Conservation (phyloP, 1,140 invertebrate genomes). For the Pseudachorutes palmiensis region DNA sequence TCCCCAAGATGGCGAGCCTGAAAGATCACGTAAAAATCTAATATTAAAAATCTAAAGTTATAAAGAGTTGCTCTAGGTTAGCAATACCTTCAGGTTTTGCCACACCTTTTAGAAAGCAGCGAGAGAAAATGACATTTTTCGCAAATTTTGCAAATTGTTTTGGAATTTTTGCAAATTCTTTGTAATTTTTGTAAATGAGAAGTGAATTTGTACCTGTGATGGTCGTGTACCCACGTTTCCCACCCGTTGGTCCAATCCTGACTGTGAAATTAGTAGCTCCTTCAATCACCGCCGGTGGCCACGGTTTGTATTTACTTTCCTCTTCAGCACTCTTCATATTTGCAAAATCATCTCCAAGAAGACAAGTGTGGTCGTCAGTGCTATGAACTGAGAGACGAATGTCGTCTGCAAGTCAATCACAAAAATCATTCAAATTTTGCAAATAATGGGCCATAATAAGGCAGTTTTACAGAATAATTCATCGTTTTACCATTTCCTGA, state of each 20-base stretch:
- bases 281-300: conserved; percentile 55
- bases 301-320: conserved; percentile 49
- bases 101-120: not conserved
- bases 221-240: conserved; percentile 65
- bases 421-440: conserved; percentile 7
- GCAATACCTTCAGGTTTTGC: not conserved
- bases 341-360: conserved; percentile 30
- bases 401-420: conserved; percentile 55
- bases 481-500: conserved; percentile 36
- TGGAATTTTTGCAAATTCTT: not conserved
- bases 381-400: conserved; percentile 64
- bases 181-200: not conserved
- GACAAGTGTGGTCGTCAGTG: conserved; percentile 46
- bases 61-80: not conserved
- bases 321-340: conserved; percentile 18
- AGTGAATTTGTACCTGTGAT: conserved; percentile 69
- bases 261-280: conserved; percentile 59
- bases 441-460: not conserved
- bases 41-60: conserved; percentile 12
- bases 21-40: too few relatives aligned
- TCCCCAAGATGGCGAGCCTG: conserved; percentile 70
- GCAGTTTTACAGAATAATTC: not conserved
- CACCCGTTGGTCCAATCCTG: conserved; percentile 73
- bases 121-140: not conserved
- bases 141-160: conserved; percentile 1